phyloP scores from a whole-genome alignment of 30 jellyfish, hydroid and myxozoan species.

The Aurelia sp. region DNA sequence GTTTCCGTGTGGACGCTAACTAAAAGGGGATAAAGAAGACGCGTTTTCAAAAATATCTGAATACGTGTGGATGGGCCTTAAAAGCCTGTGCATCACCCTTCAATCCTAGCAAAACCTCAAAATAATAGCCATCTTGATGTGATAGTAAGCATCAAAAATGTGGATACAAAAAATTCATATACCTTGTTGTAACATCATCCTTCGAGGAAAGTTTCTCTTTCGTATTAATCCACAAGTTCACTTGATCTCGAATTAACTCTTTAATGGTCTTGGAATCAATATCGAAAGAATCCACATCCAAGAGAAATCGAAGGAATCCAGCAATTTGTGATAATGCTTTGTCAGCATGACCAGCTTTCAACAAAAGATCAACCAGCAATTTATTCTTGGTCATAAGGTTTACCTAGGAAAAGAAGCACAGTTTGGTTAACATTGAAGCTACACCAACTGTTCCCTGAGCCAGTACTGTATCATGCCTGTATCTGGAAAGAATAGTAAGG shows the following conservation, averaged over 20 bases:
- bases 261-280: neutral
- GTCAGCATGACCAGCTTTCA: slow-evolving; percentile 15
- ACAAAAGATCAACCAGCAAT: slow-evolving; percentile 30
- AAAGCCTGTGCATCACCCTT: too few relatives aligned
- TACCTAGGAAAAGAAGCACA: slow-evolving; percentile 15
- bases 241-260: slow-evolving; percentile 35
- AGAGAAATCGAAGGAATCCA: slow-evolving; percentile 19
- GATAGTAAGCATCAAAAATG: neutral
- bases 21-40: too few relatives aligned
- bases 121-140: too few relatives aligned
- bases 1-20: too few relatives aligned
- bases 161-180: neutral
- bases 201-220: neutral
- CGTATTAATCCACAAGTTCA: slow-evolving; percentile 38
- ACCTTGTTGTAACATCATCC: neutral
- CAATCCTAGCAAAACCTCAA: too few relatives aligned
- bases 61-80: too few relatives aligned
- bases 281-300: neutral
- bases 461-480: too few relatives aligned
- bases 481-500: too few relatives aligned
- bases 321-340: slow-evolving; percentile 10
- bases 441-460: too few relatives aligned
- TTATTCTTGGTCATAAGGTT: slow-evolving; percentile 30
- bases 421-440: too few relatives aligned
- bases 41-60: too few relatives aligned